Percentiles rank a stretch among this genome's conserved stretches.
Conservation (phyloP, 2,797 vertebrate species). For the Arnoldichthys spilopterus region DNA sequence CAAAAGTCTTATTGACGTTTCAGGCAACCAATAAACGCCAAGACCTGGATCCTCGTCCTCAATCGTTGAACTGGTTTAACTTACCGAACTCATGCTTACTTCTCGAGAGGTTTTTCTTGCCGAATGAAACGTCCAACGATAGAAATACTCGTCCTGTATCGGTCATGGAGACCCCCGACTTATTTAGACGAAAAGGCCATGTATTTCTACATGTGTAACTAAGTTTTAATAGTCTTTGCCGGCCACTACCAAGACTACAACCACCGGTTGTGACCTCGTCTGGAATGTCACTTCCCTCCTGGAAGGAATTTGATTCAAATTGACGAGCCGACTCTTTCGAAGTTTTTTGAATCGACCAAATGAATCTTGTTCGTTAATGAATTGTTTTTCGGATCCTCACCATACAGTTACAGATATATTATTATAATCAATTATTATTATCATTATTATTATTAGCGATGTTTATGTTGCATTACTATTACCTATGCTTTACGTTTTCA, state of each 20-base stretch:
- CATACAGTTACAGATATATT: too few relatives aligned
- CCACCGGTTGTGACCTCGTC: constrained; percentile 33
- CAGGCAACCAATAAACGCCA: constrained; percentile 30
- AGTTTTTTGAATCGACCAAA: not conserved
- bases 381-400: not conserved
- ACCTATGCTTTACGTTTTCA: too few relatives aligned
- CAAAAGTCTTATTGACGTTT: not conserved
- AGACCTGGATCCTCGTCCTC: not conserved
- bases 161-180: constrained; percentile 1
- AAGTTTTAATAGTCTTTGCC: not conserved
- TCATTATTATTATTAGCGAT: too few relatives aligned
- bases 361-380: not conserved
- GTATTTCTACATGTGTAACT: not conserved
- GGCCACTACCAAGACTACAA: not conserved
- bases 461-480: too few relatives aligned
- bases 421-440: too few relatives aligned
- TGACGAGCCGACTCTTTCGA: not conserved
- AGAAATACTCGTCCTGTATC: not conserved
- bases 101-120: constrained; percentile 47
- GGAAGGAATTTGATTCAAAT: not conserved
- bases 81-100: constrained; percentile 43
- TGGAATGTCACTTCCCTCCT: not conserved
- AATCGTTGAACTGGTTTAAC: not conserved
- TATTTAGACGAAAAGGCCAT: not conserved
- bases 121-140: constrained; percentile 6